Evolutionary conservation across 1,140 invertebrate genomes (phyloP), one percentile per base, ranked within the genome.

Genomic region (Aphidius gifuensis): DNA sequence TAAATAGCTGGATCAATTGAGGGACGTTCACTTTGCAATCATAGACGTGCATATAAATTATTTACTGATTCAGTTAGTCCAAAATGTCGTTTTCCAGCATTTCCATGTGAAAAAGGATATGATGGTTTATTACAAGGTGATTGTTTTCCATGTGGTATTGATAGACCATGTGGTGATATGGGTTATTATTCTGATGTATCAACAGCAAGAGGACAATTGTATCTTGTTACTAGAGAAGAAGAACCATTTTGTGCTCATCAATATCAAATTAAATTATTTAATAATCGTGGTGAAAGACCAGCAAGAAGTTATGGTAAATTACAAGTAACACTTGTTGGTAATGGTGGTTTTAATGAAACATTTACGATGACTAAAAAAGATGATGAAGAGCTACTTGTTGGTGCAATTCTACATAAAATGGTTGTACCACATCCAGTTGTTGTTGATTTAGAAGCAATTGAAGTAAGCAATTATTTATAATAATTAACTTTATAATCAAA

Each of bases 201-300:
- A 0, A 84, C 85, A 4, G 92, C 90, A 0, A 80, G 92, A 21
- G 93, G 93, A 0, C 88, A 91, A 64, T 82, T 95, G 1, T 97
- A 93, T 72, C 77, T 96, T 11, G 81, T 94, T 0, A 97, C 94
- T 0, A 84, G 93, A 66, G 92, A 96, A 61, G 92, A 94, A 69
- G 93, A 96, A 75, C 93, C 93, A 0, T 96, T 96, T 76, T 96
- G 93, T 79, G 92, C 92, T 1, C 92, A 95, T 78, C 93, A 96
- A 71, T 95, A 92, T 70, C 86, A 92, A 69, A 85, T 95, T 39
- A 88, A 87, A 66, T 85, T 97, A 32, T 87, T 91, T 65, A 90
- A 87, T 61, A 89, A 89, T 2, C 86, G 85, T 8, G 87, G 84
- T 61, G 83, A 83, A 69, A 77, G 83, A 66, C 78, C 87, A 69